Conservation (phyloP, 2,888 invertebrate species). For the Tetropium fuscum region DNA sequence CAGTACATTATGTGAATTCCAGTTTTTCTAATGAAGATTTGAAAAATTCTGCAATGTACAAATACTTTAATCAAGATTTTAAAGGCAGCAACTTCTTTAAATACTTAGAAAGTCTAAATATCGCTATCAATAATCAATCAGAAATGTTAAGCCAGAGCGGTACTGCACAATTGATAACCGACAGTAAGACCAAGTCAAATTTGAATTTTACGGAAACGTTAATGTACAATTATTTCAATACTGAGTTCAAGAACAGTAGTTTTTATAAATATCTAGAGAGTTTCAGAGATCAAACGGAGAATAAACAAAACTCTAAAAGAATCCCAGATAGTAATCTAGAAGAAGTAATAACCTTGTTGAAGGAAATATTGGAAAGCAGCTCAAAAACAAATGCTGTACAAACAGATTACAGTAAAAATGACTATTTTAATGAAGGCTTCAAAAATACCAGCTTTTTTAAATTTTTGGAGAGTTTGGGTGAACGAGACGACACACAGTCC, state of each 20-base stretch:
- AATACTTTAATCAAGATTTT: slow-evolving; percentile 12
- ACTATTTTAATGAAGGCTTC: no score
- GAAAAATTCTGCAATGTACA: slow-evolving; percentile 1
- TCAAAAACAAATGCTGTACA: no score
- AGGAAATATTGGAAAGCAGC: neutral
- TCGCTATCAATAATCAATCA: neutral
- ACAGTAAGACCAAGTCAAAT: no score
- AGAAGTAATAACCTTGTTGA: no score
- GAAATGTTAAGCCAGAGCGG: neutral
- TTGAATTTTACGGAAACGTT: neutral
- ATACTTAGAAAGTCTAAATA: slow-evolving; percentile 10
- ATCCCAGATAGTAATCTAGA: no score
- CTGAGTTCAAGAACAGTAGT: slow-evolving; percentile 10
- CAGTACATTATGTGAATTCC: neutral
- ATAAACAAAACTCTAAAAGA: neutral
- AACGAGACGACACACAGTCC: no score
- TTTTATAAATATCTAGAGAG: slow-evolving; percentile 17
- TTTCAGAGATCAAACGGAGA: neutral
- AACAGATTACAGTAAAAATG: no score
- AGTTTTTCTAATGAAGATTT: slow-evolving; percentile 8
- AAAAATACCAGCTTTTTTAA: no score
- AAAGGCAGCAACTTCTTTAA: slow-evolving; percentile 3
- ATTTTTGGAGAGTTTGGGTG: no score
- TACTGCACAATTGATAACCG: no score
- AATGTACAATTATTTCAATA: slow-evolving; percentile 14